A percentile compares a stretch with the other conserved stretches of the same genome.
Conservation (phyloP, 1,140 invertebrate genomes). For the Linepithema humile region DNA sequence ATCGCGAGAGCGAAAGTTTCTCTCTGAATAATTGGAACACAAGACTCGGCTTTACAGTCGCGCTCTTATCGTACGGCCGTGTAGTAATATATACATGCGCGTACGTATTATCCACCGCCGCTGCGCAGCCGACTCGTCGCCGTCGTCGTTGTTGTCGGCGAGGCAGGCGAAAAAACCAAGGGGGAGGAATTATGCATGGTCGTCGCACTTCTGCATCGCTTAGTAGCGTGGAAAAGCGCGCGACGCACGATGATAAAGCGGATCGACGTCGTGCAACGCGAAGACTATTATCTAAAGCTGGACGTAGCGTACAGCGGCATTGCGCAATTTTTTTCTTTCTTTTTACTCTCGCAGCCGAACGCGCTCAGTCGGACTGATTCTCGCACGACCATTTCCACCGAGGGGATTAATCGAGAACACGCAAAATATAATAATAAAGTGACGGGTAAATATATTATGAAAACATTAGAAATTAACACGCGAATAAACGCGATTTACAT, state of each 20-base stretch:
- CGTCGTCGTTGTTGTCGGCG: not conserved
- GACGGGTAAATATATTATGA: not conserved
- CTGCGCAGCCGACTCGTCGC: not conserved
- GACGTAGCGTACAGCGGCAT: not conserved
- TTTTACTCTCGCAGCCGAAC: not conserved
- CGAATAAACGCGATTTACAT: not conserved
- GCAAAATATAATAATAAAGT: not conserved
- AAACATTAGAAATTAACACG: not conserved
- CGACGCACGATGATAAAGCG: not conserved
- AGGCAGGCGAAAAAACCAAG: conserved; percentile 19
- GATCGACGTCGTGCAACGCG: not conserved
- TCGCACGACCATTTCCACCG: conserved; percentile 2
- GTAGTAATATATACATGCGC: conserved; percentile 2
- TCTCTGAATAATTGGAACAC: conserved; percentile 57
- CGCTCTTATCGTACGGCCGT: conserved; percentile 24
- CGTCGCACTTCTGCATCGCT: not conserved
- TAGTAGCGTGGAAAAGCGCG: not conserved
- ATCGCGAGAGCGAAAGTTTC: conserved; percentile 38
- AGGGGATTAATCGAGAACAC: not conserved
- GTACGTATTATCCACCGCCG: not conserved
- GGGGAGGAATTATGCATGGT: not conserved
- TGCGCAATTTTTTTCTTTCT: not conserved
- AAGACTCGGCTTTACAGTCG: conserved; percentile 34
- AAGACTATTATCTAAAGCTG: conserved; percentile 18
- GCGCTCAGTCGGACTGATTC: not conserved